phyloP scores from a whole-genome alignment of 1,140 invertebrate genomes.

The Zophobas atratus region DNA sequence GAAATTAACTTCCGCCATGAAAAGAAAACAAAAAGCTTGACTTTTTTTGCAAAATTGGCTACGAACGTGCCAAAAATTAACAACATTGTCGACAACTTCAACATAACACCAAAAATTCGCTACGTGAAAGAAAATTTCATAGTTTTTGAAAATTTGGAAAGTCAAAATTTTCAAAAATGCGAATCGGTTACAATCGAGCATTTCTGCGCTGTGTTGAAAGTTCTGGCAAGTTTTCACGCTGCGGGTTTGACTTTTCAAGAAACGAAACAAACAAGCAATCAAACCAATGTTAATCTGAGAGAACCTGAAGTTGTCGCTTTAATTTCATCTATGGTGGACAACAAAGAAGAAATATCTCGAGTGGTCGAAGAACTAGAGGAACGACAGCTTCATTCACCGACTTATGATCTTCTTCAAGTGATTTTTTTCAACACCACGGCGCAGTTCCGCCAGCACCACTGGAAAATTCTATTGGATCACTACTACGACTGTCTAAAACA shows the following conservation, averaged over 20 bases:
- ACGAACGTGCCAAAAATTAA: too few species aligned
- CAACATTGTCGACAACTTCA: too few species aligned
- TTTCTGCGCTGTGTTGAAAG: conserved; percentile 59
- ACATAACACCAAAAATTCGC: too few species aligned
- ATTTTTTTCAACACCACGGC: conserved; percentile 9
- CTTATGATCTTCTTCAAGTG: conserved; percentile 68
- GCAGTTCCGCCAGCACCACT: conserved; percentile 51
- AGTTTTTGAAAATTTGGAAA: too few species aligned
- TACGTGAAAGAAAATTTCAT: too few species aligned
- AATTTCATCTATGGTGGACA: not conserved
- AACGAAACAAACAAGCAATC: conserved; percentile 44
- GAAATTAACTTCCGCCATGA: too few species aligned
- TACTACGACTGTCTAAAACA: not conserved
- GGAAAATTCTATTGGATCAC: conserved; percentile 13
- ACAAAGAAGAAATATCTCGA: conserved; percentile 5
- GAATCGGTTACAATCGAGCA: conserved; percentile 36
- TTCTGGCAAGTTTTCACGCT: conserved; percentile 63
- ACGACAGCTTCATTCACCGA: conserved; percentile 65
- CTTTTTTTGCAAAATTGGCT: too few species aligned
- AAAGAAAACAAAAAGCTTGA: too few species aligned
- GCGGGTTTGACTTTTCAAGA: conserved; percentile 61
- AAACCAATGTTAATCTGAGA: not conserved
- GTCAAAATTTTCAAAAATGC: conserved; percentile 11
- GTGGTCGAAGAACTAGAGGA: conserved; percentile 58
- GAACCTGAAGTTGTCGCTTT: not conserved